These are phyloP conservation scores for Endomychus coccineus DNA, from an alignment of 2,888 invertebrate genomes.

Conservation along the genomic window DNA sequence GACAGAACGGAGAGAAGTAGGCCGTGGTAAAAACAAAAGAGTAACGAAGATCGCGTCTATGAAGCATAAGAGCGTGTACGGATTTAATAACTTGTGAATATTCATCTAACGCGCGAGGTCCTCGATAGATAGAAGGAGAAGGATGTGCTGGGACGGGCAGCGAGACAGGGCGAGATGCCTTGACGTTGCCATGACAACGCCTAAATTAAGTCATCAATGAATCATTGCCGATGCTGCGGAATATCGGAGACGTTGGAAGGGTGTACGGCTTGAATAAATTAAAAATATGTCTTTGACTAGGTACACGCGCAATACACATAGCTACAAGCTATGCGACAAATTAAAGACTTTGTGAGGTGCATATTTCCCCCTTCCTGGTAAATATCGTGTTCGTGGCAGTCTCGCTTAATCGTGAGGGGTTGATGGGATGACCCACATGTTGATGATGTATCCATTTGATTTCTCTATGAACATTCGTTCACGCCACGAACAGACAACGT, in stretches of 20 bases:
- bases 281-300: constrained; percentile 34
- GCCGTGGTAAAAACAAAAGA: constrained; percentile 16
- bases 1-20: constrained; percentile 7
- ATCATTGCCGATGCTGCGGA: constrained; percentile 41
- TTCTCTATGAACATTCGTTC: too few relatives aligned
- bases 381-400: too few relatives aligned
- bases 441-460: too few relatives aligned
- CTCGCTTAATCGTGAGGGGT: too few relatives aligned
- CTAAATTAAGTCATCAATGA: constrained; percentile 45
- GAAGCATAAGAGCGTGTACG: constrained; percentile 41
- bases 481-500: too few relatives aligned
- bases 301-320: background rate
- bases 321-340: too few relatives aligned
- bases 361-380: too few relatives aligned
- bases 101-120: constrained; percentile 39
- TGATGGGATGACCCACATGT: too few relatives aligned
- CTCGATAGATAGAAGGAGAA: constrained; percentile 23
- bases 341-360: too few relatives aligned
- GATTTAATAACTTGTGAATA: constrained; percentile 47
- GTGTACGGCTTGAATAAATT: constrained; percentile 34
- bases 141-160: constrained; percentile 17
- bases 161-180: constrained; percentile 19
- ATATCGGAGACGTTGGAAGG: constrained; percentile 26
- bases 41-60: constrained; percentile 20
- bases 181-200: constrained; percentile 38